Evolutionary conservation across 64 coral and sea anemone genomes (phyloP).

Genomic region (Stylophora pistillata): DNA sequence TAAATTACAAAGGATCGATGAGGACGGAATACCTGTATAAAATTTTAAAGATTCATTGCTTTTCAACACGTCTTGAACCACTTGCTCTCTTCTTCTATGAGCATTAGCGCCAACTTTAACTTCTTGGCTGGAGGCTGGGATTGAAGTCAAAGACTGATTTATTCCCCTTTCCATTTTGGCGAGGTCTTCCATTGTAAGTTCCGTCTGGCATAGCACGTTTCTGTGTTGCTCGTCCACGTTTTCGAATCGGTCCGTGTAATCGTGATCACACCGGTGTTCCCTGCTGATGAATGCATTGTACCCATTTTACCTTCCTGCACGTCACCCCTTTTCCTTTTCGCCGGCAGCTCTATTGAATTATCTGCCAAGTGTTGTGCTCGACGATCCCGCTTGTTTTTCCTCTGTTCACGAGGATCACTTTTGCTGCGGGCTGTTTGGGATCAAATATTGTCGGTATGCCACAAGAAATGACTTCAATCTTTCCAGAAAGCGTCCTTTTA

Average conservation of each 20-base stretch:
- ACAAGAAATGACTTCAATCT: conserved; percentile 19
- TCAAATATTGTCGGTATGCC: conserved; percentile 19
- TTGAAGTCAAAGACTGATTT: not conserved
- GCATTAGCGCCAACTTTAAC: not conserved
- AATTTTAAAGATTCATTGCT: not conserved
- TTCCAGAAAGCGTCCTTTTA: conserved; percentile 26
- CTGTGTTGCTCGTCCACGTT: conserved; percentile 25
- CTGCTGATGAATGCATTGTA: conserved; percentile 21
- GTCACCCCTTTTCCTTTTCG: conserved; percentile 5
- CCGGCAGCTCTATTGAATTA: conserved; percentile 3
- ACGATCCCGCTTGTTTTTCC: conserved; percentile 21
- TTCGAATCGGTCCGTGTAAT: conserved; percentile 3
- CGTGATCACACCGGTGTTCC: not conserved
- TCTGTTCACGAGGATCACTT: not conserved
- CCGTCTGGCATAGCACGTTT: not conserved
- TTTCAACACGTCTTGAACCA: conserved; percentile 14
- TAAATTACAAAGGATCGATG: conserved; percentile 13
- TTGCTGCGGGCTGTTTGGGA: not conserved
- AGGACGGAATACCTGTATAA: no score
- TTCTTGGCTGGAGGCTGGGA: not conserved
- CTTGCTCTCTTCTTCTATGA: not conserved
- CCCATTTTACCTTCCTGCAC: conserved; percentile 1
- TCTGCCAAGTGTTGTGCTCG: conserved; percentile 11
- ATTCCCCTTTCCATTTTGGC: not conserved
- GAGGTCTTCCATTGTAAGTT: conserved; percentile 15